Evolutionary conservation across 2,797 vertebrate species (phyloP), one percentile per base, ranked within the genome.

Genomic region (Pseudocheirus occidentalis): DNA sequence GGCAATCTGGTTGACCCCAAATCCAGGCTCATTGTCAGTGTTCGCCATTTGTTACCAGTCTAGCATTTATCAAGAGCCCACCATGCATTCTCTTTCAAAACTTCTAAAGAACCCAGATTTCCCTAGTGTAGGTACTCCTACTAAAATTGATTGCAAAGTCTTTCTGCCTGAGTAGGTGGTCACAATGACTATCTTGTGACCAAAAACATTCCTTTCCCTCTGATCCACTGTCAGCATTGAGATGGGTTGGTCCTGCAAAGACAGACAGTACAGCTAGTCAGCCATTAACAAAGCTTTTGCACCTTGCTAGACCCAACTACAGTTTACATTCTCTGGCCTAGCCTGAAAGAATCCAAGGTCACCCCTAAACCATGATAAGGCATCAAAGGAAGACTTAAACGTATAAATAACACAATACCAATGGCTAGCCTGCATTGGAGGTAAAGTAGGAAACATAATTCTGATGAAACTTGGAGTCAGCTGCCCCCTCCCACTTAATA

Each of bases 1-100:
- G 92, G 55, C 16, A 2, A 0, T 1, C 14, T 34, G 24, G 0
- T 24, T 90, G 40, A 21, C 34, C 16, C 5, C 4, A 10, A 52
- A 5, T 11, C 66, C 10, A 40, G 29, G 90, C 53, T 90, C 90
- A 31, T 87, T 87, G 73, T 87, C 40, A 10, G 73, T 87, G 73
- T 27, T 87, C 40, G 9, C 50, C 73, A 87, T 87, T 87, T 50
- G 73, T 87, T 46, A 27, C 73, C 31, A 87, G 21, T 46, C 40
- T 87, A 27, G 40, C 40, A 27, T 87, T 87, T 87, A 87, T 46
- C 24, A 50, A 87, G 40, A 50, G 40, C 40, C 40, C 73, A 81
- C 40, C 73, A 50, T 27, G 10, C 40, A 87, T 87, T 87, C 40
- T 87, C 24, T 87, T 87, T 50, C 73, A 87, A 87, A 87, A 87